Evolutionary conservation across 2,888 invertebrate genomes (phyloP), one percentile per base, ranked within the genome.

Genomic region (Pseudeuparius sepicola): DNA sequence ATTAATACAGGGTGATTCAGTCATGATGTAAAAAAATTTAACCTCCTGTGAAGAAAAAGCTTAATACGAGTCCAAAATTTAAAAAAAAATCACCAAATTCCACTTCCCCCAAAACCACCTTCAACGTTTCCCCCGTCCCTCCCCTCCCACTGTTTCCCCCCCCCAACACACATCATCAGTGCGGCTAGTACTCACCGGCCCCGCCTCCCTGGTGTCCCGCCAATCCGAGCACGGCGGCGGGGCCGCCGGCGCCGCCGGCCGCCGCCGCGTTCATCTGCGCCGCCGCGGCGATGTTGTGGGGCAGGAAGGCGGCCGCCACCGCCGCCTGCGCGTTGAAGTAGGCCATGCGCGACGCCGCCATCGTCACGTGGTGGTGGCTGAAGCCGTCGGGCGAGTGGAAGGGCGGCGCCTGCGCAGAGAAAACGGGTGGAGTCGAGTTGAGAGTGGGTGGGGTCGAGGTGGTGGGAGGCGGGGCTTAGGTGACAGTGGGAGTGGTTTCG

Each of bases 321-420:
- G 88, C 87, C 24, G 88, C 87, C 59, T 88, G 87, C 31, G 87
- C 87, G 65, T 88, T 88, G 63, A 89, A 83, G 61, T 89, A 89
- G 37, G 86, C 86, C 75, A 88, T 87, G 24, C 88, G 68, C 52
- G 81, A 81, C 34, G 78, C 78, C 31, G 81, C 79, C 64, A 79
- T 68, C 40, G 78, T 76, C 56, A 75, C 77, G 40, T 75, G 73
- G 54, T 76, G 68, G 43, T 73, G 78, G 47, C 68, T 69, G 51
- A 59, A 60, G 34, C 55, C 55, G 40, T 64, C 65, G 24, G 41
- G 41, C 6, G 43, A 43, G 24, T 43, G 43, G 63, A 57, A 48
- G 63, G 63, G 42, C 64, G 64, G 20, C n/a, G 20, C 20, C n/a
- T 20, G 20, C n/a, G n/a, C n/a, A n/a, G n/a, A n/a, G n/a, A n/a